Percentiles rank a stretch among this genome's conserved stretches.
These are phyloP conservation scores for Unio pictorum DNA, from an alignment of 2,888 invertebrate species.

Conservation along the genomic window DNA sequence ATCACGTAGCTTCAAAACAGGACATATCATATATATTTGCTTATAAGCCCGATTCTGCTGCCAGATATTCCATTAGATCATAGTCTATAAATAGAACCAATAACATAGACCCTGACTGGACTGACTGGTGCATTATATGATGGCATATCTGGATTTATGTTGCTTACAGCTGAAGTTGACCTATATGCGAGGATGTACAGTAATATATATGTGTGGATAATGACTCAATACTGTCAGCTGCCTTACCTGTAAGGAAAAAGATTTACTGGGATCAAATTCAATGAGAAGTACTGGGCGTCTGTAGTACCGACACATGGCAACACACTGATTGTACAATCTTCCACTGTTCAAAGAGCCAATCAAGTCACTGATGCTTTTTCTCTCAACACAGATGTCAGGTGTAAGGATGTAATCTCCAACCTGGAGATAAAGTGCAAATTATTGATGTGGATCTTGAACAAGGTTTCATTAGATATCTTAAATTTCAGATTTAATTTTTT, in stretches of 20 bases:
- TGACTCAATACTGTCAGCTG: background rate
- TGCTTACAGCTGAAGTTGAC: background rate
- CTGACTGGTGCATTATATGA: too few species aligned
- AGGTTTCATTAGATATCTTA: too few species aligned
- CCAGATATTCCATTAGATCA: too few species aligned
- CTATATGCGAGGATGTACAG: background rate
- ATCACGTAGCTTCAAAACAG: too few species aligned
- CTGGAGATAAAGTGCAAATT: constrained; percentile 72
- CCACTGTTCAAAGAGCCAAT: constrained; percentile 96
- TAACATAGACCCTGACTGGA: too few species aligned
- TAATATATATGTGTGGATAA: background rate
- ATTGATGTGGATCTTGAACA: too few species aligned
- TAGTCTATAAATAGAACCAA: too few species aligned
- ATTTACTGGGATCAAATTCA: constrained; percentile 94
- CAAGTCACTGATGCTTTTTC: constrained; percentile 95
- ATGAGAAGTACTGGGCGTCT: constrained; percentile 81
- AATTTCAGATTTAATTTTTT: too few species aligned
- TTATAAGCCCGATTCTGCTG: too few species aligned
- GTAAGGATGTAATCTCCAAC: constrained; percentile 98
- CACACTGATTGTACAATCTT: constrained; percentile 94
- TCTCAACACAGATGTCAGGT: constrained; percentile 95
- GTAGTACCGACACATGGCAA: constrained; percentile 86
- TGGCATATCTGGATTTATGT: too few species aligned
- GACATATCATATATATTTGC: too few species aligned
- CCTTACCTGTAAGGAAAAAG: constrained; percentile 87